Base-by-base conservation (phyloP, 2,888 invertebrate genomes). In the Syritta pipiens region DNA sequence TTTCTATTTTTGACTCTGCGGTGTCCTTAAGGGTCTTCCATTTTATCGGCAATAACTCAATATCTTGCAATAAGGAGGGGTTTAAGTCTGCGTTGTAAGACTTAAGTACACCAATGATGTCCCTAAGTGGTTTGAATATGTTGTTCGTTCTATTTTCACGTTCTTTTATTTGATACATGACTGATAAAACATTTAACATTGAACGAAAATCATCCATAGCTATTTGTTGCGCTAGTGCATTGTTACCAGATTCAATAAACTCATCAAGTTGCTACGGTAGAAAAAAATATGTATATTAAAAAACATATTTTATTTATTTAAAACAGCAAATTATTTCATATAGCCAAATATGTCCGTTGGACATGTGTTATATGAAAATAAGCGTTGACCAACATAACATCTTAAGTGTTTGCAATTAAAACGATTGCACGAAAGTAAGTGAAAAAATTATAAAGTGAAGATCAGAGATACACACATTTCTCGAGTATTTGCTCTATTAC, bases 121-220 rank as follows among this genome's bases (percentile, higher is more conserved):
- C 94, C 84, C 94, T 93, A 1, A 98, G 90, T 0, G 97, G 97
- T 65, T 95, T 96, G 86, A 98, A 98, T 93, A 97, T 95, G 49
- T 91, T 92, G 83, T 97, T 97, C 0, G 97, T 96, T 53, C 92
- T 91, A 20, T 91, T 90, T 81, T 94, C 94, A 9, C 94, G 90
- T 76, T 97, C 96, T 82, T 93, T 92, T 19, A 94, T 93, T 74
- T 88, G 85, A 37, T 84, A 84, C 84, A 98, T 90, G 83, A 95
- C 94, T 37, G 94, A 92, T 93, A 98, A 96, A 40, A 97, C 93
- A 60, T 92, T 91, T 9, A 98, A 90, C 24, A 98, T 90, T 0
- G 93, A 94, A 6, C 94, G 93, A 84, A 97, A 96, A 86, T 98
- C 96, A 81, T 96, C 94, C 55, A 96, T 95, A 1, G 90, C 90